Evolutionary conservation across 2,797 vertebrate genomes (phyloP), one percentile per base, ranked within the genome.

Genomic region (Smutsia temminckii): DNA sequence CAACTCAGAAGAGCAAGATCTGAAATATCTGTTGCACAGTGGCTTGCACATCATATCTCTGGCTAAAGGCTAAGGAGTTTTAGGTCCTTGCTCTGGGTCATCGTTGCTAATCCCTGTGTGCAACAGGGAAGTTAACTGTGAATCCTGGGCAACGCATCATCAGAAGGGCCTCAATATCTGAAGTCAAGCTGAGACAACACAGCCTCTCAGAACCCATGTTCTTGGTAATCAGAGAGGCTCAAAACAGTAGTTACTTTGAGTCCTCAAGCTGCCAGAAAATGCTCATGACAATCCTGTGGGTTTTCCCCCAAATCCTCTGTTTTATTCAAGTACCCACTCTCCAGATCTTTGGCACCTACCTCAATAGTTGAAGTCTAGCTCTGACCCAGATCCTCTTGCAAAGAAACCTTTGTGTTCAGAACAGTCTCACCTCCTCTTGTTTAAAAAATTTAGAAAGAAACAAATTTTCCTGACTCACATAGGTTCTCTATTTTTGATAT

Each of bases 391-490:
- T 87, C 64, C 68, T 93, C 7, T 3, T 11, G 46, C 32, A 55
- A 57, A 53, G 40, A 59, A 6, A 4, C 42, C 51, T 61, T 71
- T 21, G 34, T 34, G 8, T 40, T 51, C 21, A 42, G 85, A 27
- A 77, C 51, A 18, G 5, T 61, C 90, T 84, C 9, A 37, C 18
- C 13, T 86, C 18, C 14, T 77, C 77, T 90, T 27, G 12, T 49
- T 55, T 85, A 51, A 77, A 88, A 91, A 59, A 34, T 34, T 59
- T 81, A 85, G n/a, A 68, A 88, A 88, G 32, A 63, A 95, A 74
- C 17, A 84, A 13, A 12, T 72, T 29, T 32, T 80, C 10, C 8
- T 49, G 55, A 72, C 12, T 85, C 72, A 93, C 16, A n/a, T 2
- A 8, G 25, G 6, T 63, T 80, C 59, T 75, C 1, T 23, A 16